Base-by-base conservation (phyloP, 2,888 invertebrate species). In the Cryptus viduatorius region DNA sequence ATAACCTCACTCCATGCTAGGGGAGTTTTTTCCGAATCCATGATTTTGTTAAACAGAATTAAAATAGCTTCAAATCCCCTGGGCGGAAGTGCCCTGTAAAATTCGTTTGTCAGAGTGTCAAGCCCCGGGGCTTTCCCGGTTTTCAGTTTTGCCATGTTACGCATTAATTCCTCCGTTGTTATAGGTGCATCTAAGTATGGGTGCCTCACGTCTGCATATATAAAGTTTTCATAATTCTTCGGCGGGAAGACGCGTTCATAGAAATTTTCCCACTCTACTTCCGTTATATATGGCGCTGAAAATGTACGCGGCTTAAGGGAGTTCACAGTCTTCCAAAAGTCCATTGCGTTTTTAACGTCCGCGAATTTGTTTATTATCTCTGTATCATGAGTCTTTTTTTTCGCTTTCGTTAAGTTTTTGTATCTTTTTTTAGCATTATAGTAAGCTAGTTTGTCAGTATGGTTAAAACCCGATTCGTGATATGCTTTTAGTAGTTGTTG, bases 261-360 rank as follows among this genome's bases (percentile, higher is more conserved):
- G 19, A 71, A 79, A 8, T 37, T 37, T 1, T 5, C 19, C 79
- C 78, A 78, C 14, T 69, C 44, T n/a, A 0, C 44, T 3, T 10
- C 8, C 3, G 68, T 50, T 16, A 79, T n/a, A 14, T 24, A 29
- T 2, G 44, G 7, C 3, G 44, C 3, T 0, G 77, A n/a, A 5
- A 12, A 29, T 5, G 12, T 68, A 1, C 77, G 53, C 0, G 53
- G 29, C 10, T 68, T 68, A 68, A 10, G 37, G 24, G 46, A 16
- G 46, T 53, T 82, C 1, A 82, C 56, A n/a, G 71, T 37, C 14
- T 31, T 19, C 82, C 77, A 76, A 19, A 82, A 82, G 10, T 48
- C 71, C 12, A 44, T 48, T 1, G 46, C 8, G 48, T 81, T 53
- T 42, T 61, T 68, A 42, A 81, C 42, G 12, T 44, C 67, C 0